Conservation (phyloP, 2,888 invertebrate species). For the Gymnocheta viridis region DNA sequence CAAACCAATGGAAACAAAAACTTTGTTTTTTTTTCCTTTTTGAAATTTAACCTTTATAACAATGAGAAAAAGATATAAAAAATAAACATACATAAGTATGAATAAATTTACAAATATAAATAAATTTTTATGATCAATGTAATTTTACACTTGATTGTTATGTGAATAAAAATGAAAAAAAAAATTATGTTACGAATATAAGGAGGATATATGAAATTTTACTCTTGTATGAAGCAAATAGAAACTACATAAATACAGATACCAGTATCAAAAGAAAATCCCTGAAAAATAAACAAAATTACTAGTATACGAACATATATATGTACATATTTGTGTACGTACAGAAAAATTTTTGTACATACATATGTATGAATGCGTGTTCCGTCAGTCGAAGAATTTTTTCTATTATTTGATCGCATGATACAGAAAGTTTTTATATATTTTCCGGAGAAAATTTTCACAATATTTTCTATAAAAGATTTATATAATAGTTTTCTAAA, state of each 20-base stretch:
- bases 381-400: no score
- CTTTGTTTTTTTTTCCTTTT: neutral
- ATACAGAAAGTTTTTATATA: neutral
- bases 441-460: neutral
- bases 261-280: slow-evolving; percentile 8
- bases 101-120: slow-evolving; percentile 15
- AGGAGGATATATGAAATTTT: neutral
- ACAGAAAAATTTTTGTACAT: neutral
- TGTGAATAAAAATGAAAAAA: neutral
- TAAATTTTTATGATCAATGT: slow-evolving; percentile 52
- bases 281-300: neutral
- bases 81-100: neutral
- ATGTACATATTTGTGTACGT: neutral
- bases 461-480: no score
- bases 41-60: slow-evolving; percentile 21
- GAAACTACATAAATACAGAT: slow-evolving; percentile 18
- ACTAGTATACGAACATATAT: neutral
- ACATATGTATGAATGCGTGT: no score
- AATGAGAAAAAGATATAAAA: no score
- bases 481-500: no score
- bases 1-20: slow-evolving; percentile 27
- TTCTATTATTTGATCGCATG: no score
- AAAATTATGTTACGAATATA: neutral
- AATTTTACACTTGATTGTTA: slow-evolving; percentile 50
- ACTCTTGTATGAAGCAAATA: neutral